Base-by-base conservation (phyloP, 2,113 vertebrate genomes). In the Xenus cinereus region DNA sequence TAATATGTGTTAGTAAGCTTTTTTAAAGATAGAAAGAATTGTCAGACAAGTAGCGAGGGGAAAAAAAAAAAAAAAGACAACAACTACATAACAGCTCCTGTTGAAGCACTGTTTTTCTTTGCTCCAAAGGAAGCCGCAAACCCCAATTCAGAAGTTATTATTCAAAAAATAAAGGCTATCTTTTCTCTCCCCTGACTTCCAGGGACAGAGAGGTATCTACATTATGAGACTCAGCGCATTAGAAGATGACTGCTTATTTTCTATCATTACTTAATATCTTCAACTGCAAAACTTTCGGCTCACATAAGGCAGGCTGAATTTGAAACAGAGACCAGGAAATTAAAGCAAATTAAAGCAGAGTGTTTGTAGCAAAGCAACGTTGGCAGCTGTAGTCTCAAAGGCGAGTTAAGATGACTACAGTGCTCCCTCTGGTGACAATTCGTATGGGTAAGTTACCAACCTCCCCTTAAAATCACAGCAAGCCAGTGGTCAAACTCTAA, bases 371-470 rank as follows among this genome's bases (percentile, higher is more conserved):
- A 48, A 50, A 85, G 53, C 23, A 22, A 5, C 0, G 0, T 2
- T 6, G 33, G 57, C 54, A 56, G 85, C 39, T 41, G 60, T 0
- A 16, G 20, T 10, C 22, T 7, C 19, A 27, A 62, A 56, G 4
- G 71, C 6, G 10, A 30, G 15, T 15, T 17, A 50, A 18, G 2
- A 27, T 12, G 82, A 75, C 48, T 39, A 7, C 46, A 77, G 66
- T 9, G 45, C 89, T 89, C 98, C 97, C 97, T 92, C 97, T 97
- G 84, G 95, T 90, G 98, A 76, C 94, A 96, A 54, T 2, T 27
- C 0, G 2, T 14, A 3, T 14, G 16, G 62, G 50, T 2, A 20
- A 71, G 84, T 30, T 3, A 57, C 15, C n/a, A 3, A 32, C 60
- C 51, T 10, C 8, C 28, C 9, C 0, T 18, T 28, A 50, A 7